Percentiles rank a stretch among this genome's conserved stretches.
Conservation (phyloP, 2,888 invertebrate genomes). For the Pollenia amentaria region DNA sequence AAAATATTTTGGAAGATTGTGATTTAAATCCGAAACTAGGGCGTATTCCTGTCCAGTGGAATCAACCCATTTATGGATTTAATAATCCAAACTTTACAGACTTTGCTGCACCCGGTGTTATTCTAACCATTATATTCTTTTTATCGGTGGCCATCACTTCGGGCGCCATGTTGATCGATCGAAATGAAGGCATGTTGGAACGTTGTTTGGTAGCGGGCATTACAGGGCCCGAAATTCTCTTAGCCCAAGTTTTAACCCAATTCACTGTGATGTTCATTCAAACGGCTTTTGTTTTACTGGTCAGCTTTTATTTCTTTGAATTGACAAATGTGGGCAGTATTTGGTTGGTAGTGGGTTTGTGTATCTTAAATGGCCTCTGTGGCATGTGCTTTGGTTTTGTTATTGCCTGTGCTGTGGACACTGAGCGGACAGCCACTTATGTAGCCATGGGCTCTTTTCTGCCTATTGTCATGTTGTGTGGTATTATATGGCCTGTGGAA, state of each 20-base stretch:
- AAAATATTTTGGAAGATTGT: slow-evolving; percentile 87
- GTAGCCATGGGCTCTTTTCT: slow-evolving; percentile 93
- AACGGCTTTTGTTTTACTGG: slow-evolving; percentile 90
- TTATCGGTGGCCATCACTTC: slow-evolving; percentile 96
- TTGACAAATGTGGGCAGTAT: slow-evolving; percentile 92
- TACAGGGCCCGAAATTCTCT: slow-evolving; percentile 91
- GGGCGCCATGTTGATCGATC: slow-evolving; percentile 94
- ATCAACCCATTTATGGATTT: slow-evolving; percentile 91
- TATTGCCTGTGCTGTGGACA: slow-evolving; percentile 91
- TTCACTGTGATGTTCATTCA: slow-evolving; percentile 95
- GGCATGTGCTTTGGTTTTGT: slow-evolving; percentile 97
- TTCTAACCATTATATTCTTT: slow-evolving; percentile 96
- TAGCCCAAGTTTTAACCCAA: slow-evolving; percentile 94
- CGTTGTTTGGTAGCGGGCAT: slow-evolving; percentile 94
- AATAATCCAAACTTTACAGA: slow-evolving; percentile 94
- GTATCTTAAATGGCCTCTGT: slow-evolving; percentile 93
- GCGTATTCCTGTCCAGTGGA: slow-evolving; percentile 86
- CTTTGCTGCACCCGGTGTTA: slow-evolving; percentile 97
- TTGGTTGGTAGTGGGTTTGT: slow-evolving; percentile 90
- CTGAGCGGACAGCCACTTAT: slow-evolving; percentile 93
- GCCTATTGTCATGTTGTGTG: slow-evolving; percentile 93
- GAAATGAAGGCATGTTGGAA: slow-evolving; percentile 95
- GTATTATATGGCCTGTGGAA: slow-evolving; percentile 97
- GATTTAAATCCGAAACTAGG: slow-evolving; percentile 87
- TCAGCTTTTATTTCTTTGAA: slow-evolving; percentile 91